Percentiles rank a stretch among this genome's conserved stretches.
Conservation (phyloP, 1,140 invertebrate genomes). For the Scylla paramamosain region DNA sequence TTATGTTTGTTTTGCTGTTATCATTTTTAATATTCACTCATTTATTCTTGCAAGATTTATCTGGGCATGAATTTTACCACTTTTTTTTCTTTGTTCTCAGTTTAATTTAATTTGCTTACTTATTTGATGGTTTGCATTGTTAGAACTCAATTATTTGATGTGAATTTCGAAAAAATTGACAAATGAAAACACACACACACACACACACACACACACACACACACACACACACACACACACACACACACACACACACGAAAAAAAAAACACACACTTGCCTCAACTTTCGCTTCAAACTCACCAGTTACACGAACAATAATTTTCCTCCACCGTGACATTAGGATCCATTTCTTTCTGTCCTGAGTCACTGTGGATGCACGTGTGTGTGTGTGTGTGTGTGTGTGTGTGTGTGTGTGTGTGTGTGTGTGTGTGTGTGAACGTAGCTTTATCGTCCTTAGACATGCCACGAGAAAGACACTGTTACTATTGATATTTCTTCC, state of each 20-base stretch:
- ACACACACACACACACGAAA: slow-evolving; percentile 27
- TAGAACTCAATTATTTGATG: too few relatives aligned
- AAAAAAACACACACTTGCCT: slow-evolving; percentile 27
- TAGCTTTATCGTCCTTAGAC: not conserved
- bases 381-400: slow-evolving; percentile 24
- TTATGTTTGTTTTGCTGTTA: not conserved
- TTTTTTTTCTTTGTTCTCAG: not conserved
- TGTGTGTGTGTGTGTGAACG: slow-evolving; percentile 34
- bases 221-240: not conserved
- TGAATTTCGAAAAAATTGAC: too few relatives aligned
- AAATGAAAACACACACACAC: not conserved
- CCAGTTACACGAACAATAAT: not conserved
- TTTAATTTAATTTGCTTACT: too few relatives aligned
- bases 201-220: not conserved
- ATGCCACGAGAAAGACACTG: not conserved
- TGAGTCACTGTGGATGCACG: not conserved
- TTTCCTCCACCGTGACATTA: not conserved
- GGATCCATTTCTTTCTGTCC: not conserved
- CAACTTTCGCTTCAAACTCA: not conserved
- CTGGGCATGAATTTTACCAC: not conserved
- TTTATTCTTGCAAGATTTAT: not conserved
- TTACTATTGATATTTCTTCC: slow-evolving; percentile 9
- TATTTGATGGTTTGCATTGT: too few relatives aligned
- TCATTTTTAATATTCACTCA: not conserved
- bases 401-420: slow-evolving; percentile 42